phyloP scores from a whole-genome alignment of 2,113 vertebrate genomes.

The Himantopus leucocephalus region DNA sequence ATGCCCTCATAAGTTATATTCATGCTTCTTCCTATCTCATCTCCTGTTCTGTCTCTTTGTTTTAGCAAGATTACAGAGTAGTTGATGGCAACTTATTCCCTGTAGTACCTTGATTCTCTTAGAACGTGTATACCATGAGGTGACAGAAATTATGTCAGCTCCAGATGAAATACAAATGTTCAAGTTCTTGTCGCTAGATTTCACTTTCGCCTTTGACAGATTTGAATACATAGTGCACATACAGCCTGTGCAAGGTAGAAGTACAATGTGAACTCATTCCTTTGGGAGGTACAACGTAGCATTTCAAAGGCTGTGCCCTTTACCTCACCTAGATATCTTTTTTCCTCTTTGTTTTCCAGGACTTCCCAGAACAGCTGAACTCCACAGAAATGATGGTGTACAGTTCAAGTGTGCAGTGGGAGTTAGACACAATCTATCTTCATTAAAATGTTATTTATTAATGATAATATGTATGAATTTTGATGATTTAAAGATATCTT shows the following conservation, averaged over 20 bases:
- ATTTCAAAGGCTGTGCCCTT: background rate
- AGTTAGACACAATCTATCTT: background rate
- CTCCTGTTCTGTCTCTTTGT: background rate
- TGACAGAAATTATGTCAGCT: background rate
- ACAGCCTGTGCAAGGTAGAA: background rate
- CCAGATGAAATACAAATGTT: background rate
- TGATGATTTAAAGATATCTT: background rate
- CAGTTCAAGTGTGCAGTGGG: background rate
- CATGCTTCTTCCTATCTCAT: background rate
- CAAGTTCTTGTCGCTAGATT: background rate
- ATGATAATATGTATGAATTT: background rate
- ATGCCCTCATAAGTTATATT: background rate
- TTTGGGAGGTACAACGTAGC: background rate
- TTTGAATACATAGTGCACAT: background rate
- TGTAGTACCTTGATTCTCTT: background rate
- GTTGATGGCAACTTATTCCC: background rate
- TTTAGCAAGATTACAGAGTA: background rate
- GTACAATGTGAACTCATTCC: background rate
- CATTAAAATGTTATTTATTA: background rate
- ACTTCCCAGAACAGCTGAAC: background rate
- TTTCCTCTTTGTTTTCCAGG: background rate
- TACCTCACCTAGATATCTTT: background rate
- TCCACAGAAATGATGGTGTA: background rate
- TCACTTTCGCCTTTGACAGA: background rate
- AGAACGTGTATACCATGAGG: background rate